A percentile compares a stretch with the other conserved stretches of the same genome.
These are phyloP conservation scores for Lumbricus terrestris DNA, from an alignment of 2,888 invertebrate genomes.

Conservation along the genomic window DNA sequence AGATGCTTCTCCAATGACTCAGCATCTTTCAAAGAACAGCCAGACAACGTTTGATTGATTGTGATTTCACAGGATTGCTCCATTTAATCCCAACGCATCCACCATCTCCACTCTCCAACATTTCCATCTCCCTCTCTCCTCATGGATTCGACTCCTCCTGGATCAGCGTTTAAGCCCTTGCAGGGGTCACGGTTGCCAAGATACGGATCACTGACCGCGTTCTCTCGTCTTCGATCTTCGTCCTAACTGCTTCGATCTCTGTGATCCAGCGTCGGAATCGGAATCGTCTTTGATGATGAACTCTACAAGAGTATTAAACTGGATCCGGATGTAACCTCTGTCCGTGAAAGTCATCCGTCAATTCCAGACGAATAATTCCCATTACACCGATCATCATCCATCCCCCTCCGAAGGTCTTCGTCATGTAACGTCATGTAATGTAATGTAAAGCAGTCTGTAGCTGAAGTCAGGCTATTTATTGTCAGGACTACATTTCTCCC, in stretches of 20 bases:
- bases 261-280: not conserved
- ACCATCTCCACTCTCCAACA: slow-evolving; percentile 70
- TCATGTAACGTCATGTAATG: not conserved
- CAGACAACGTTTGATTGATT: not conserved
- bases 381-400: not conserved
- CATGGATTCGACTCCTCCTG: slow-evolving; percentile 73
- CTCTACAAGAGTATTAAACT: not conserved
- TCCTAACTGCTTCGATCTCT: not conserved
- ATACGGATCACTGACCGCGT: not conserved
- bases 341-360: not conserved
- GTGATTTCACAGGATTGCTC: not conserved
- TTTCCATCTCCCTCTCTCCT: not conserved
- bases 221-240: not conserved
- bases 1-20: not conserved
- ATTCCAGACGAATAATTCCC: not conserved
- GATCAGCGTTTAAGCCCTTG: not conserved
- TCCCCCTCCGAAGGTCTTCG: not conserved
- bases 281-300: not conserved
- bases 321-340: not conserved
- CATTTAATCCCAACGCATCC: slow-evolving; percentile 44
- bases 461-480: not conserved
- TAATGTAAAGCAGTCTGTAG: not conserved
- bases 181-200: not conserved
- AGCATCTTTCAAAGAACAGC: not conserved
- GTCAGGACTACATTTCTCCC: not conserved